Base-by-base conservation (phyloP, 2,797 vertebrate genomes). In the Cyprinella venusta region DNA sequence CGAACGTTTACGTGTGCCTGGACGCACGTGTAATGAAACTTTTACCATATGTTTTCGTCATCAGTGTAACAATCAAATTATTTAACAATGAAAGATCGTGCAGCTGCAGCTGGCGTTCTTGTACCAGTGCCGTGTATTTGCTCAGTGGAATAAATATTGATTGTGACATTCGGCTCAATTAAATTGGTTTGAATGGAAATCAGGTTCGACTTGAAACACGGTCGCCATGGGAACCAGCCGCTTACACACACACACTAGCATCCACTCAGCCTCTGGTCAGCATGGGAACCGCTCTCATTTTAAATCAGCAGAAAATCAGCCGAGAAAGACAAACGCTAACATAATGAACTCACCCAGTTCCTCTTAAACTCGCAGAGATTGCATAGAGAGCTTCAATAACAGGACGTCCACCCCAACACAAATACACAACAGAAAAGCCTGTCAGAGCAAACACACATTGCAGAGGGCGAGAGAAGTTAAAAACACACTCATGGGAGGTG, bases 161-260 rank as follows among this genome's bases (percentile, higher is more conserved):
- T 93, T 93, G 90, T 92, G 93, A 94, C 92, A 91, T 93, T 91
- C 83, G 86, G 78, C 89, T 88, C 91, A 92, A 90, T 94, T 93
- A 94, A 92, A 92, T 76, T 24, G 52, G 87, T 61, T 87, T 83
- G 88, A 93, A 94, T 93, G 80, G 85, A 91, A 93, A 93, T 86
- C 93, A 93, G 92, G 93, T 90, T 79, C 76, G 36, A 84, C 90
- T 86, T 85, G 89, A 91, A 92, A 93, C 88, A 89, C 88, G 89
- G 91, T 92, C 87, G 3, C 86, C 91, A 91, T 91, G 91, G 93
- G 88, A 92, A 92, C 89, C 2, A 33, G 18, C 30, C n/a, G 21
- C 59, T 79, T n/a, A 21, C 68, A 30, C 80, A 85, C 84, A 85
- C 84, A 80, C 78, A 67, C 78, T 21, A 45, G 68, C 85, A 85